Conservation (phyloP, 2,888 invertebrate species). For the Drosophila glabriapex region DNA sequence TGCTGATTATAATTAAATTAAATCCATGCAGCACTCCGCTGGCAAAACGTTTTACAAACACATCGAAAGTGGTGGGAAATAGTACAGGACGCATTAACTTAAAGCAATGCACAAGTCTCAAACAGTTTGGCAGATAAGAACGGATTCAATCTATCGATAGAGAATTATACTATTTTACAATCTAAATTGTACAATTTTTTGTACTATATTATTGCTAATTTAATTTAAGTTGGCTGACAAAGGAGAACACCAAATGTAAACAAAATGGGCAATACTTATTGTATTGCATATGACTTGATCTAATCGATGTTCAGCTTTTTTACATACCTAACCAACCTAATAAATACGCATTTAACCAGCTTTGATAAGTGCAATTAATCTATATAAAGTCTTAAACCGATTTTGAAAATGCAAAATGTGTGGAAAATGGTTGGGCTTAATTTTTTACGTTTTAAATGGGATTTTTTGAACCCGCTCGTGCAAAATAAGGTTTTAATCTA, state of each 20-base stretch:
- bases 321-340: not conserved
- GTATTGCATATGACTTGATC: not conserved
- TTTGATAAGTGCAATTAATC: not conserved
- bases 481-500: not conserved
- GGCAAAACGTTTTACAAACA: slow-evolving; percentile 73
- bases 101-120: slow-evolving; percentile 54
- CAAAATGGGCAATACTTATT: not conserved
- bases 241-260: no score
- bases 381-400: not conserved
- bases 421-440: no score
- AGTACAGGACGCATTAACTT: slow-evolving; percentile 53
- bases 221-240: not conserved
- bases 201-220: not conserved
- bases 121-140: slow-evolving; percentile 31
- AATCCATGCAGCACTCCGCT: slow-evolving; percentile 75
- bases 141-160: not conserved
- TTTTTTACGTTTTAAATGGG: no score
- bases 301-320: not conserved
- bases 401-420: no score
- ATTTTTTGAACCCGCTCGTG: not conserved
- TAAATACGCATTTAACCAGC: not conserved
- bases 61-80: slow-evolving; percentile 57
- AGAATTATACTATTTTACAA: not conserved
- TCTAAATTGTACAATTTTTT: not conserved
- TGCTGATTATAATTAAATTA: slow-evolving; percentile 68